phyloP scores from a whole-genome alignment of 2,888 invertebrate species.

The Callosobruchus maculatus region DNA sequence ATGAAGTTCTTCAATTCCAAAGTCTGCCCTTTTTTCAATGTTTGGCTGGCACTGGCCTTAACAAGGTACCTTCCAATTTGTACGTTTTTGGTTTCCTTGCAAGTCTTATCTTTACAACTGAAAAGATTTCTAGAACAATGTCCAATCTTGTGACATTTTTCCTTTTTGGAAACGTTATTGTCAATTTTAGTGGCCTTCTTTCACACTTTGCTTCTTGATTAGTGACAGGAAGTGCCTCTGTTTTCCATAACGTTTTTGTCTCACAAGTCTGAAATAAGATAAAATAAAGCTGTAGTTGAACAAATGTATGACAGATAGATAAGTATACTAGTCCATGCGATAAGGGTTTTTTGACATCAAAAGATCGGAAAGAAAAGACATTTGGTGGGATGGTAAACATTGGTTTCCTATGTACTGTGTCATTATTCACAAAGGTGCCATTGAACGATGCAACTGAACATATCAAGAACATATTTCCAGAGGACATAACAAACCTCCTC shows the following conservation, averaged over 20 bases:
- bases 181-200: constrained; percentile 30
- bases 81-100: constrained; percentile 34
- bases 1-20: background rate
- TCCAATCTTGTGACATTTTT: constrained; percentile 15
- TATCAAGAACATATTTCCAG: too few species aligned
- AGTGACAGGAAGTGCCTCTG: constrained; percentile 24
- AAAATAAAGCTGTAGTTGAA: too few species aligned
- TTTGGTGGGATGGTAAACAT: too few species aligned
- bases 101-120: constrained; percentile 38
- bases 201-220: constrained; percentile 1
- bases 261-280: constrained; percentile 33
- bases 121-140: constrained; percentile 40
- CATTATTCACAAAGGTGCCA: too few species aligned
- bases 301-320: too few species aligned
- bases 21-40: too few species aligned
- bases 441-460: too few species aligned
- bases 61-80: constrained; percentile 38
- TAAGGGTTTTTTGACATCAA: too few species aligned
- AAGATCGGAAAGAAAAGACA: too few species aligned
- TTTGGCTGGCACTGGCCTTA: constrained; percentile 34
- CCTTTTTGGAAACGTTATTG: constrained; percentile 33
- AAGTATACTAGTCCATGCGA: too few species aligned
- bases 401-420: too few species aligned
- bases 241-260: constrained; percentile 27
- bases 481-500: too few species aligned